Percentiles rank a stretch among this genome's conserved stretches.
Conservation (phyloP, 92 coral and sea anemone species). For the Phenganax marumi region DNA sequence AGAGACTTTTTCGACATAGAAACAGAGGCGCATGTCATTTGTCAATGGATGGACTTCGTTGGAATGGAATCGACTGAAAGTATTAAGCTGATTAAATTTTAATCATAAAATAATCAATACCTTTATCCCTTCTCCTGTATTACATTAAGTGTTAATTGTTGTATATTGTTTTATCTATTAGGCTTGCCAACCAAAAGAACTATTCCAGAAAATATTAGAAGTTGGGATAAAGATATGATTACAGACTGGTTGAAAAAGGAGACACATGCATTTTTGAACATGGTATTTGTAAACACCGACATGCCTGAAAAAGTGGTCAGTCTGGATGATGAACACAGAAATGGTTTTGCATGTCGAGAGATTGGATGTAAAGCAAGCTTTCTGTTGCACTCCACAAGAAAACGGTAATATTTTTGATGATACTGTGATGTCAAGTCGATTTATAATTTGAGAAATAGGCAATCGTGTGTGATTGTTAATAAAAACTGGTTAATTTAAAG, state of each 20-base stretch:
- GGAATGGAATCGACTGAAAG: conserved; percentile 25
- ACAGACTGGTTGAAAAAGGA: conserved; percentile 45
- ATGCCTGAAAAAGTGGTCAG: conserved; percentile 39
- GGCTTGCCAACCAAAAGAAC: conserved; percentile 22
- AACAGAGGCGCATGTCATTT: conserved; percentile 25
- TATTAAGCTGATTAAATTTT: neutral
- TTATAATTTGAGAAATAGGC: neutral
- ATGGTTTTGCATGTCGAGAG: conserved; percentile 45
- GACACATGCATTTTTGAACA: conserved; percentile 34
- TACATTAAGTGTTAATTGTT: neutral
- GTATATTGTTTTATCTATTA: neutral
- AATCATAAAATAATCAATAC: neutral
- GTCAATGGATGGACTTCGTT: conserved; percentile 13
- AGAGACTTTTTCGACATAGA: conserved; percentile 22
- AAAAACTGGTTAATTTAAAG: no score
- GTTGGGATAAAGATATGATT: conserved; percentile 26
- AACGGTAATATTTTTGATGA: conserved; percentile 22
- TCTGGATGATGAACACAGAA: conserved; percentile 40
- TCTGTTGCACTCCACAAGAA: conserved; percentile 47
- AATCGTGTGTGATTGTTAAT: no score
- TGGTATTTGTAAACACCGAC: conserved; percentile 30
- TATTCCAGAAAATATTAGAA: conserved; percentile 33
- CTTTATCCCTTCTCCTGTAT: neutral
- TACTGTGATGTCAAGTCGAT: neutral
- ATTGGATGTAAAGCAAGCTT: conserved; percentile 31